These are phyloP conservation scores for Hermetia illucens DNA, from an alignment of 1,140 invertebrate genomes.

Conservation along the genomic window DNA sequence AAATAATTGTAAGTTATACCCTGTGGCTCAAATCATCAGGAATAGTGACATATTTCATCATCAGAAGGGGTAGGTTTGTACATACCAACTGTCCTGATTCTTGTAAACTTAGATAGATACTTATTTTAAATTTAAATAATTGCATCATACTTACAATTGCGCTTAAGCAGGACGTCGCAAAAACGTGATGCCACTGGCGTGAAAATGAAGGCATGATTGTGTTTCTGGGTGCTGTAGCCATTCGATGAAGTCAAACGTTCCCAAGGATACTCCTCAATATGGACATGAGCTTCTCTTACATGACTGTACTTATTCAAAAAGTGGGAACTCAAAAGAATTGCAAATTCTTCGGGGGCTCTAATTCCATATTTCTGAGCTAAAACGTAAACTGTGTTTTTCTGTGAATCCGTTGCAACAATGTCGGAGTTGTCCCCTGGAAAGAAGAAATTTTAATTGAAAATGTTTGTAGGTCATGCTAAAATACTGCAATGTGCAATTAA, in stretches of 20 bases:
- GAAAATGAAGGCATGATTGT: constrained; percentile 61
- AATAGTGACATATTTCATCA: too few species aligned
- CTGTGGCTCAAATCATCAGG: too few species aligned
- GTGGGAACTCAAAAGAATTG: constrained; percentile 48
- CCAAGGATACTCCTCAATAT: constrained; percentile 59
- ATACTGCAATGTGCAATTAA: too few species aligned
- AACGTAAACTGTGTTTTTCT: constrained; percentile 70
- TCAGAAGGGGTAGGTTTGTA: too few species aligned
- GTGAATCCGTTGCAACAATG: constrained; percentile 65
- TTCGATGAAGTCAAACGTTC: constrained; percentile 35
- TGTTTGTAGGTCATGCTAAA: too few species aligned
- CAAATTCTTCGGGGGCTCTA: constrained; percentile 58
- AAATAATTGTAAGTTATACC: not conserved
- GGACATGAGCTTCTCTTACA: constrained; percentile 48
- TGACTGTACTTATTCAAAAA: constrained; percentile 57
- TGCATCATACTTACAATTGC: constrained; percentile 39
- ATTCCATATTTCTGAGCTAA: constrained; percentile 61
- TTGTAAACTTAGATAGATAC: too few species aligned
- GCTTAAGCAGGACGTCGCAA: constrained; percentile 44
- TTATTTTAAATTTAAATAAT: too few species aligned
- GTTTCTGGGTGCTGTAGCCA: constrained; percentile 32
- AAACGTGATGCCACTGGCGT: constrained; percentile 44
- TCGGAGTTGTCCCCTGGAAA: constrained; percentile 47
- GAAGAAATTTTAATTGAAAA: not conserved
- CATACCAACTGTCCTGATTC: too few species aligned